Conservation (phyloP, 2,797 vertebrate genomes). For the Pampus argenteus region DNA sequence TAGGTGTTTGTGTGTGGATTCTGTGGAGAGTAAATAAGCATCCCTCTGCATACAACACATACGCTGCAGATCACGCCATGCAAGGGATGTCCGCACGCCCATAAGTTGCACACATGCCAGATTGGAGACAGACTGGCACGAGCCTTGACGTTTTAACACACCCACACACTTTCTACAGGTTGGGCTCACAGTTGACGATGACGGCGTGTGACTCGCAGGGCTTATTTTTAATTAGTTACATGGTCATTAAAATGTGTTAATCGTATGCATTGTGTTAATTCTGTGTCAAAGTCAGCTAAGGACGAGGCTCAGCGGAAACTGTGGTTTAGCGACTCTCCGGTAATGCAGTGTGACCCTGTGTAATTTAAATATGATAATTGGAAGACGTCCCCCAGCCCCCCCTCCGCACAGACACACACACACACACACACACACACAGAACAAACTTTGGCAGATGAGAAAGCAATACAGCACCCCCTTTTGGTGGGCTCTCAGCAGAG, state of each 20-base stretch:
- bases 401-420: conserved; percentile 9
- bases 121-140: not conserved
- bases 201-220: conserved; percentile 54
- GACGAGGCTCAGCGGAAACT: conserved; percentile 58
- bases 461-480: conserved; percentile 81
- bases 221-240: conserved; percentile 76
- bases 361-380: conserved; percentile 78
- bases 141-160: not conserved
- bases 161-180: conserved; percentile 26
- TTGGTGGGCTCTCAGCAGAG: conserved; percentile 67
- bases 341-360: conserved; percentile 73
- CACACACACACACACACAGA: conserved; percentile 11
- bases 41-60: conserved; percentile 16
- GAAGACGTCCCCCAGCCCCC: conserved; percentile 56
- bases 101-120: not conserved
- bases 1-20: conserved; percentile 17
- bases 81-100: conserved; percentile 1
- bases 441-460: conserved; percentile 38
- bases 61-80: conserved; percentile 5
- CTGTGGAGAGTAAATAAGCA: conserved; percentile 12
- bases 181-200: conserved; percentile 52
- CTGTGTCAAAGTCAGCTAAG: conserved; percentile 75
- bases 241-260: conserved; percentile 80
- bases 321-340: conserved; percentile 51
- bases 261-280: conserved; percentile 74